Base-by-base conservation (phyloP, 2,113 vertebrate species). In the Lepus europaeus region DNA sequence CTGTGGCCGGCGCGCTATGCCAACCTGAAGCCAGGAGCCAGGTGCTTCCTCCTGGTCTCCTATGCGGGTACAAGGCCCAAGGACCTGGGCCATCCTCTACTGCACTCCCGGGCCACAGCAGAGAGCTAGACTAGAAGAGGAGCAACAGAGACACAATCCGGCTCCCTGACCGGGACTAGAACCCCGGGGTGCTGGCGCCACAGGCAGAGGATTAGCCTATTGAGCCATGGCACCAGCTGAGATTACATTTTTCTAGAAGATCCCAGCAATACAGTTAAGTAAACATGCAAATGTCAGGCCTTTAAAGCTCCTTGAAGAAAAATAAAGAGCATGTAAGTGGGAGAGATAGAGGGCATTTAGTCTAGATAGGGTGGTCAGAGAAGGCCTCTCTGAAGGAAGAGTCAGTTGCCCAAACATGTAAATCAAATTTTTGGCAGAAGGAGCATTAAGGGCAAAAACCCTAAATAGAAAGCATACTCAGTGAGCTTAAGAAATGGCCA, bases 221-320 rank as follows among this genome's bases (percentile, higher is more conserved):
- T 45, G 45, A 45, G 45, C 45, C 45, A 6, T 7, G 6, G 45
- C 6, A 6, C 7, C 45, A 45, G 45, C 45, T 7, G 45, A 45
- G 45, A 45, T 45, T 45, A 45, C 45, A 45, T 45, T 45, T 45
- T 76, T 87, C 51, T 39, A 39, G n/a, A 13, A 88, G 39, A 77
- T 4, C 13, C 39, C 69, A 88, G 12, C 20, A 76, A 39, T 72
- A 87, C 69, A 19, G 19, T 59, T 13, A 91, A 89, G 31, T 33
- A 89, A 83, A 70, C 70, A 86, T 73, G 20, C 39, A 81, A 76
- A 72, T 10, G 6, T 59, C 68, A 91, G 33, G 72, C 36, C 20
- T 78, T 91, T 72, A 68, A 89, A 91, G 61, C 11, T 80, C 61
- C 36, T 86, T 87, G 56, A 90, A 96, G 61, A 89, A 83, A 91